These are phyloP conservation scores for Enteromius unitaeniatus DNA, from an alignment of 2,797 vertebrate genomes.

Conservation along the genomic window DNA sequence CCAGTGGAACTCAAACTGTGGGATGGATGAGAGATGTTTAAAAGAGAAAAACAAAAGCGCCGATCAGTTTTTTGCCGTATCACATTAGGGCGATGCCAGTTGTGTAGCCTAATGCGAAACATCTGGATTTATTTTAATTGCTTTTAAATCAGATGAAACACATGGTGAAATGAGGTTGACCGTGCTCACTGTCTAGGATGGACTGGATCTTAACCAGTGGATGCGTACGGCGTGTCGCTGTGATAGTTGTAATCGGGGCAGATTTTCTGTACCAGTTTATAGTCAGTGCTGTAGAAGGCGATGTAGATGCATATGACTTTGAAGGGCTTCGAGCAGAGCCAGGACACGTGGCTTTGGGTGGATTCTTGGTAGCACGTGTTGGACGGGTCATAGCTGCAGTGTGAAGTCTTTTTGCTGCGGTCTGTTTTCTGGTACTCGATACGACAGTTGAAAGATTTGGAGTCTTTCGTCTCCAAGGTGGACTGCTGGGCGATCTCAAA, in stretches of 20 bases:
- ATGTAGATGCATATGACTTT: slow-evolving; percentile 99
- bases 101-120: slow-evolving; percentile 73
- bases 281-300: slow-evolving; percentile 97
- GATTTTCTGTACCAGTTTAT: slow-evolving; percentile 99
- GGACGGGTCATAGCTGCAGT: slow-evolving; percentile 91
- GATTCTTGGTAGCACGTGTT: slow-evolving; percentile 99
- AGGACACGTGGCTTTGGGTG: slow-evolving; percentile 98
- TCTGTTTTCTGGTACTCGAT: slow-evolving; percentile 99
- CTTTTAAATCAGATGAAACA: slow-evolving; percentile 67
- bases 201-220: slow-evolving; percentile 85
- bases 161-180: slow-evolving; percentile 67
- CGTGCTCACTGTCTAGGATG: slow-evolving; percentile 49
- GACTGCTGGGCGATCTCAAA: slow-evolving; percentile 93
- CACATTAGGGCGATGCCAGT: slow-evolving; percentile 58
- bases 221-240: slow-evolving; percentile 95
- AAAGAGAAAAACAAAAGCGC: not conserved
- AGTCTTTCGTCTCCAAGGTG: slow-evolving; percentile 94
- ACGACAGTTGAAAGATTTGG: slow-evolving; percentile 98
- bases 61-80: not conserved
- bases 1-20: not conserved
- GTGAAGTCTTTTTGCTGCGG: slow-evolving; percentile 95
- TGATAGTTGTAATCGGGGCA: slow-evolving; percentile 99
- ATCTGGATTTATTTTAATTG: slow-evolving; percentile 79
- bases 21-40: not conserved
- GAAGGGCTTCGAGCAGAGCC: slow-evolving; percentile 98